These are phyloP conservation scores for Drosophila flavopinicola DNA, from an alignment of 2,888 invertebrate species.

Conservation along the genomic window DNA sequence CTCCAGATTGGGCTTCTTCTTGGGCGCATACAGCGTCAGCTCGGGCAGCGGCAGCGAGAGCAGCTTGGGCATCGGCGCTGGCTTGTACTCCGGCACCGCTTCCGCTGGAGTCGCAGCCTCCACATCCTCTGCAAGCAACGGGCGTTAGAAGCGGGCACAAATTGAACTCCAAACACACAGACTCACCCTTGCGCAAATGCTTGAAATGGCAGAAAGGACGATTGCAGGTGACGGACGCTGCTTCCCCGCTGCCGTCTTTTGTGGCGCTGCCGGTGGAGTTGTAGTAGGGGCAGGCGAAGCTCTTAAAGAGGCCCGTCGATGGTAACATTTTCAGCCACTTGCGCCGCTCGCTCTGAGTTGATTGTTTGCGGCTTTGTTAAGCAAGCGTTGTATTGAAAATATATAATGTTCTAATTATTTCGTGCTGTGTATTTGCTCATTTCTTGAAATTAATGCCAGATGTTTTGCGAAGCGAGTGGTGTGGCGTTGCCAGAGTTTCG, in stretches of 20 bases:
- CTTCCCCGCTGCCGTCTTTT: conserved; percentile 73
- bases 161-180: not conserved
- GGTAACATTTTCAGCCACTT: conserved; percentile 89
- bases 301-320: conserved; percentile 94
- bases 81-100: conserved; percentile 78
- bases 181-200: conserved; percentile 90
- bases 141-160: conserved; percentile 2
- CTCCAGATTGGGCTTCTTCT: conserved; percentile 81
- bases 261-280: conserved; percentile 86
- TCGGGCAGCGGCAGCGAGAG: conserved; percentile 74
- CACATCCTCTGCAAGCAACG: conserved; percentile 57
- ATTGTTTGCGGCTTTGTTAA: conserved; percentile 17
- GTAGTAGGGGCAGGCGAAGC: conserved; percentile 93
- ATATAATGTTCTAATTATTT: conserved; percentile 37
- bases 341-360: conserved; percentile 60
- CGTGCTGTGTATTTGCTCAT: conserved; percentile 49
- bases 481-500: conserved; percentile 30
- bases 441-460: conserved; percentile 58
- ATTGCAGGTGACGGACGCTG: conserved; percentile 91
- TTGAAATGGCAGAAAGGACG: conserved; percentile 97
- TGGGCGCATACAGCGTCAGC: conserved; percentile 48
- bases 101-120: conserved; percentile 54
- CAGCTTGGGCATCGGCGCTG: conserved; percentile 82
- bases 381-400: conserved; percentile 28
- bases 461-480: conserved; percentile 21